A percentile compares a stretch with the other conserved stretches of the same genome.
Evolutionary conservation across 2,888 invertebrate genomes (phyloP).

Genomic region (Automeris io): DNA sequence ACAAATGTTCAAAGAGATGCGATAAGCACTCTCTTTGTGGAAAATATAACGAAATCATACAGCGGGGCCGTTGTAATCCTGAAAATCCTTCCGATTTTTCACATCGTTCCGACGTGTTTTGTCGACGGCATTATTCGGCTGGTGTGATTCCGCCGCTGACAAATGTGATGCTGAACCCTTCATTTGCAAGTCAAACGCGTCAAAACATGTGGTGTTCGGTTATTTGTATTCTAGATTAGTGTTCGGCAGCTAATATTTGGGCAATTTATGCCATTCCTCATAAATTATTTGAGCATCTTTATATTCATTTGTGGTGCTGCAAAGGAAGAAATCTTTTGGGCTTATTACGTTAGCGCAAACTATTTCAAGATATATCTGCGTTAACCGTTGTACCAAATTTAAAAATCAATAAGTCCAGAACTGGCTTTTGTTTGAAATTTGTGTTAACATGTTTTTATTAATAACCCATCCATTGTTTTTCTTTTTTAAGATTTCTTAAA

Average conservation of each 20-base stretch:
- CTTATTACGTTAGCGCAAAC: no score
- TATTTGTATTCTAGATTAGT: constrained; percentile 2
- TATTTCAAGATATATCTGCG: no score
- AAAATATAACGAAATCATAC: constrained; percentile 4
- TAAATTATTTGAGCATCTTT: neutral
- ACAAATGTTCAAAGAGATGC: no score
- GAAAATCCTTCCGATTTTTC: constrained; percentile 18
- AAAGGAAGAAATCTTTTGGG: no score
- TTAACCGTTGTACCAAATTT: no score
- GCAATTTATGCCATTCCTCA: neutral
- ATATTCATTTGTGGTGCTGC: neutral
- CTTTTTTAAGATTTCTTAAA: no score
- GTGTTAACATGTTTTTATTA: no score
- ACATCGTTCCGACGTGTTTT: constrained; percentile 12
- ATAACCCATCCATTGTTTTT: no score
- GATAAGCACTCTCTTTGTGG: constrained; percentile 3
- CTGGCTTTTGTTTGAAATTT: no score
- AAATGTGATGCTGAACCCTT: constrained; percentile 13
- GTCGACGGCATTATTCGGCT: constrained; percentile 12
- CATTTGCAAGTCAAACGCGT: constrained; percentile 15
- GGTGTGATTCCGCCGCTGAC: constrained; percentile 10
- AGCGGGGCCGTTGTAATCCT: constrained; percentile 8
- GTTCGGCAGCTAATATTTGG: constrained; percentile 3
- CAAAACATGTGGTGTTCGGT: constrained; percentile 3
- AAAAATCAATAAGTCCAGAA: no score